Conservation (phyloP, 2,797 vertebrate species). For the Myotis daubentonii region DNA sequence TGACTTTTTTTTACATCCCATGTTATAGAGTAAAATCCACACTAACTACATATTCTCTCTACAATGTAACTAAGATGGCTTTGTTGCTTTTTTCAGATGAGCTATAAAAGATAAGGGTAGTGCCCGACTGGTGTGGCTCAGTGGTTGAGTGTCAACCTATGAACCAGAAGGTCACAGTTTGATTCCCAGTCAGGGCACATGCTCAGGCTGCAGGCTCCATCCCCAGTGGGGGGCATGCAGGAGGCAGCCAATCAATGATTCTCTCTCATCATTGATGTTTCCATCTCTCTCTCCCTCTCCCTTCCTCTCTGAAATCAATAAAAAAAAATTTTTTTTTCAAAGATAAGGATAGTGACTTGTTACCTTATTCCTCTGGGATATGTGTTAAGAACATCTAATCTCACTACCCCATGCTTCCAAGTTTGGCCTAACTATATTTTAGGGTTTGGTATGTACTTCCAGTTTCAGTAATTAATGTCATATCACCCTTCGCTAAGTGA, state of each 20-base stretch:
- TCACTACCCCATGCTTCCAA: neutral
- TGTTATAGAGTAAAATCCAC: neutral
- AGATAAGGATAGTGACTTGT: neutral
- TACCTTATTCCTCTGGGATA: neutral
- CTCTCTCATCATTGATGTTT: too few relatives aligned
- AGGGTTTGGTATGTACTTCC: neutral
- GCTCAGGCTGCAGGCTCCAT: too few relatives aligned
- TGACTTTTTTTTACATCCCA: neutral
- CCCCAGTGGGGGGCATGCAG: too few relatives aligned
- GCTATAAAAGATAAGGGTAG: neutral
- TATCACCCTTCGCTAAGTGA: neutral
- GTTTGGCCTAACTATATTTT: neutral
- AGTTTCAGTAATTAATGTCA: constrained; percentile 21
- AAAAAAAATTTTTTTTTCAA: too few relatives aligned
- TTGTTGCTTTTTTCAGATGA: neutral
- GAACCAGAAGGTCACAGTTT: too few relatives aligned
- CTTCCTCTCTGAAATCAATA: too few relatives aligned
- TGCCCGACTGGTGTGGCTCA: too few relatives aligned
- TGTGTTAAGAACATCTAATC: neutral
- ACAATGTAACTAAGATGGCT: neutral
- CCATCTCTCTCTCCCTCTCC: too few relatives aligned
- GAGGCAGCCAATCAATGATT: too few relatives aligned
- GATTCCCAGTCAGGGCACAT: too few relatives aligned
- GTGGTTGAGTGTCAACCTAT: too few relatives aligned
- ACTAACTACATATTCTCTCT: neutral